These are phyloP conservation scores for Brachyistius frenatus DNA, from an alignment of 2,113 vertebrate genomes.

Conservation along the genomic window DNA sequence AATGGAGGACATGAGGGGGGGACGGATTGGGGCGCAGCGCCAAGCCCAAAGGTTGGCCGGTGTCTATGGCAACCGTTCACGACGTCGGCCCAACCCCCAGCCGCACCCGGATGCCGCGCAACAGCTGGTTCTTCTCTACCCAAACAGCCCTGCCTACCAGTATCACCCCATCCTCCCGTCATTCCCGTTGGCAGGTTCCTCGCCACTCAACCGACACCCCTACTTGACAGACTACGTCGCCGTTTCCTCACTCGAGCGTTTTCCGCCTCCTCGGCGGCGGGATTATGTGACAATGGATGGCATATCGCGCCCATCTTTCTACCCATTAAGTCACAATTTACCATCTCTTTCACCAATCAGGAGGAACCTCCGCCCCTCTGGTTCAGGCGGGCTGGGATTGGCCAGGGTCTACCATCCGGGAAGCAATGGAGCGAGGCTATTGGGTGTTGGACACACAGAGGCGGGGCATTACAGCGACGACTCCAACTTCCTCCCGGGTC, in stretches of 20 bases:
- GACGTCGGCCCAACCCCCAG: conserved; percentile 77
- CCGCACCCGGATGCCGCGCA: conserved; percentile 72
- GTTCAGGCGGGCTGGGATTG: conserved; percentile 71
- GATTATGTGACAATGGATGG: conserved; percentile 67
- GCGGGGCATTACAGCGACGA: conserved; percentile 85
- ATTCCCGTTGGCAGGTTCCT: conserved; percentile 72
- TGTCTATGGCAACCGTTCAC: conserved; percentile 69
- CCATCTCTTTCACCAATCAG: conserved; percentile 64
- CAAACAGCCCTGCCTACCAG: conserved; percentile 79
- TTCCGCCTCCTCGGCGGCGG: conserved; percentile 66
- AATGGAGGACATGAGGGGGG: conserved; percentile 67
- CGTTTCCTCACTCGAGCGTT: conserved; percentile 85
- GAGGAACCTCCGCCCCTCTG: conserved; percentile 68
- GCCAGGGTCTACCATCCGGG: conserved; percentile 73
- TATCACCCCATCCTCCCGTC: conserved; percentile 86
- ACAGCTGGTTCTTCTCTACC: conserved; percentile 84
- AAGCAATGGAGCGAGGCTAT: conserved; percentile 53
- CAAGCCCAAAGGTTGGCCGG: conserved; percentile 70
- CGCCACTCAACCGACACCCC: conserved; percentile 48
- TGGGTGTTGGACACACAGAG: conserved; percentile 54
- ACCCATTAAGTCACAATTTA: conserved; percentile 30
- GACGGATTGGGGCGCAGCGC: conserved; percentile 69
- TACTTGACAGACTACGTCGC: conserved; percentile 80
- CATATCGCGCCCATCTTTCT: conserved; percentile 45
- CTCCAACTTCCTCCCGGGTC: conserved; percentile 84